phyloP scores from a whole-genome alignment of 2,888 invertebrate species.

The Clanis bilineata region DNA sequence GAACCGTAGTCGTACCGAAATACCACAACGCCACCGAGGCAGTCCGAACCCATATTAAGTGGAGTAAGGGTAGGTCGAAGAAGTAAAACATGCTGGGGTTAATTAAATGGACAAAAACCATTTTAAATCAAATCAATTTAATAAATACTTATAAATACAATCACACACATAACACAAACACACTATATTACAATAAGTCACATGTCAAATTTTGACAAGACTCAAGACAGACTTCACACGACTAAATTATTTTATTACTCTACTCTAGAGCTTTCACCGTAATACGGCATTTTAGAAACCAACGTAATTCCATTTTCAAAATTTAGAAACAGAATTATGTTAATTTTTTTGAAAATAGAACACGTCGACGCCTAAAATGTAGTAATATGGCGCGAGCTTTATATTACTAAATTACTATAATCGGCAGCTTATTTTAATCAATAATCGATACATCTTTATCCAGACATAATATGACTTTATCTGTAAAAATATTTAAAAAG shows the following conservation, averaged over 20 bases:
- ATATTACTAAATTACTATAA: conserved; percentile 24
- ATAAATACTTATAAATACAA: conserved; percentile 71
- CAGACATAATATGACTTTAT: conserved; percentile 12
- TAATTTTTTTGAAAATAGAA: too few species aligned
- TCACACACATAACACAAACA: conserved; percentile 62
- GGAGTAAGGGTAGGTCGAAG: too few species aligned
- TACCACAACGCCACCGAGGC: too few species aligned
- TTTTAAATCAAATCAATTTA: conserved; percentile 55
- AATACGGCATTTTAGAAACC: too few species aligned
- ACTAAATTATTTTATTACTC: conserved; percentile 26
- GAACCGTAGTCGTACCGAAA: too few species aligned
- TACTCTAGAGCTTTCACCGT: too few species aligned
- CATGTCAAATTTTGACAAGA: conserved; percentile 36
- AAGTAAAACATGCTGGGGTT: neutral
- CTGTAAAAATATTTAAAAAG: conserved; percentile 19
- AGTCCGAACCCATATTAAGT: too few species aligned
- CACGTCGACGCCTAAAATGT: too few species aligned
- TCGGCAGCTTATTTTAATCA: conserved; percentile 12
- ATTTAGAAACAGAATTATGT: too few species aligned
- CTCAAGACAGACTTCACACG: conserved; percentile 41
- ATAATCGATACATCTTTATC: conserved; percentile 12
- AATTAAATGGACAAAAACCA: conserved; percentile 15
- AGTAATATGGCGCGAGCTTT: too few species aligned
- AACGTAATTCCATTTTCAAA: too few species aligned
- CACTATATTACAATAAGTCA: conserved; percentile 74